These are phyloP conservation scores for Triplophysa yarkandensis DNA, from an alignment of 2,797 vertebrate species.

Conservation along the genomic window DNA sequence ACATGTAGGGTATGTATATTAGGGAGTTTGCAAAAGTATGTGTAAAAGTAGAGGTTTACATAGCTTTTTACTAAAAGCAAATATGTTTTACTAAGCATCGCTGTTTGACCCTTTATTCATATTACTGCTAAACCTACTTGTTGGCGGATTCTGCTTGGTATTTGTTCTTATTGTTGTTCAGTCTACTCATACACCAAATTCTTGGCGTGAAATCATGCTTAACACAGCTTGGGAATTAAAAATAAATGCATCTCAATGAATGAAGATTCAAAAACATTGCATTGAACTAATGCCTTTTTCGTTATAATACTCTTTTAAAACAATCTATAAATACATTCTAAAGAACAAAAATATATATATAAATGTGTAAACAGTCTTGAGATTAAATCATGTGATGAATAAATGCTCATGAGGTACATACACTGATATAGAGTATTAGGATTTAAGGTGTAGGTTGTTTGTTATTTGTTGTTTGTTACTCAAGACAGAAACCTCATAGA, in stretches of 20 bases:
- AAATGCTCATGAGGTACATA: neutral
- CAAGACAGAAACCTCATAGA: too few species aligned
- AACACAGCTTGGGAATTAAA: slow-evolving; percentile 2
- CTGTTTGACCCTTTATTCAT: neutral
- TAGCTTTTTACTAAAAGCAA: neutral
- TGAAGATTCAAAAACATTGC: neutral
- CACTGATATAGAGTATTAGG: neutral
- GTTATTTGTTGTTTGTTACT: too few species aligned
- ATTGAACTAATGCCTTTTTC: too few species aligned
- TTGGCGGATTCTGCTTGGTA: neutral
- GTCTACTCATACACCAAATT: neutral
- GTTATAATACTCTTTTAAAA: neutral
- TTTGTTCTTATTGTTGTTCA: neutral
- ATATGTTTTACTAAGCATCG: neutral
- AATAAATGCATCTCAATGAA: neutral
- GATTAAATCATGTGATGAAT: neutral
- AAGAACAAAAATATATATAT: neutral
- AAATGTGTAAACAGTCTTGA: neutral
- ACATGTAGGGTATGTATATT: neutral
- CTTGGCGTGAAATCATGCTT: neutral
- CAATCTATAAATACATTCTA: neutral
- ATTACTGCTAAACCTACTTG: neutral
- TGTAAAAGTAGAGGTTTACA: neutral
- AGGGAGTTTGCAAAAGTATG: neutral
- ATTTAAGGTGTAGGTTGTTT: too few species aligned